Evolutionary conservation across 1,140 invertebrate species (phyloP).

Genomic region (Bombus balteatus): DNA sequence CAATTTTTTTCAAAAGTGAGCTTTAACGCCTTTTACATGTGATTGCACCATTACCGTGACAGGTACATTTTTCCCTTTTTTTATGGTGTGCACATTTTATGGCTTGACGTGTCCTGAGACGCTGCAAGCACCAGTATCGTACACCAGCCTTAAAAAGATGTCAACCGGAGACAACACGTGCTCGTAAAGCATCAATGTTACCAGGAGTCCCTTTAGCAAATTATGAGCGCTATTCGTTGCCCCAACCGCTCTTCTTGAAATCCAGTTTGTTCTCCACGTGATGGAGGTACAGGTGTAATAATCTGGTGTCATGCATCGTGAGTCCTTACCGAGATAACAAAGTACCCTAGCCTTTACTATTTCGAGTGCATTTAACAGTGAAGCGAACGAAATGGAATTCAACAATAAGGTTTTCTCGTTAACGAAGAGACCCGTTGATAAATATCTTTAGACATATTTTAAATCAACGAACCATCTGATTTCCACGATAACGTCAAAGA

Average conservation of each 20-base stretch:
- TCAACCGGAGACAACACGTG: neutral
- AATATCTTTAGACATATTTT: neutral
- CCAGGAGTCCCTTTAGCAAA: conserved; percentile 31
- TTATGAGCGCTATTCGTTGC: conserved; percentile 22
- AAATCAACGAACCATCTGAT: neutral
- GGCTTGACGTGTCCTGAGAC: conserved; percentile 18
- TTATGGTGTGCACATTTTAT: conserved; percentile 1
- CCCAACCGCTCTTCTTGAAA: neutral
- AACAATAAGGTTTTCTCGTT: neutral
- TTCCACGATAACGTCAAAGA: neutral
- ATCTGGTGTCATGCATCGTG: conserved; percentile 27
- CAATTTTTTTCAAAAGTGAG: neutral
- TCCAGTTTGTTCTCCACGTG: neutral
- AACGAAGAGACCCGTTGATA: too few species aligned
- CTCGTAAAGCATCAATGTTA: conserved; percentile 33
- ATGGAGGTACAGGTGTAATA: neutral
- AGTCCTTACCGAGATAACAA: conserved; percentile 25
- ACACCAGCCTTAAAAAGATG: neutral
- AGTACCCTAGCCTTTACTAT: neutral
- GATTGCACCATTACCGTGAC: neutral
- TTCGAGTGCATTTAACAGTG: neutral
- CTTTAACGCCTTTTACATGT: neutral
- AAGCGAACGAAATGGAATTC: neutral
- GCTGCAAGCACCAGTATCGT: neutral
- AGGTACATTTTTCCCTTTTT: neutral